Percentiles rank a stretch among this genome's conserved stretches.
phyloP scores from a whole-genome alignment of 2,888 invertebrate genomes.

The Nephrotoma appendiculata region DNA sequence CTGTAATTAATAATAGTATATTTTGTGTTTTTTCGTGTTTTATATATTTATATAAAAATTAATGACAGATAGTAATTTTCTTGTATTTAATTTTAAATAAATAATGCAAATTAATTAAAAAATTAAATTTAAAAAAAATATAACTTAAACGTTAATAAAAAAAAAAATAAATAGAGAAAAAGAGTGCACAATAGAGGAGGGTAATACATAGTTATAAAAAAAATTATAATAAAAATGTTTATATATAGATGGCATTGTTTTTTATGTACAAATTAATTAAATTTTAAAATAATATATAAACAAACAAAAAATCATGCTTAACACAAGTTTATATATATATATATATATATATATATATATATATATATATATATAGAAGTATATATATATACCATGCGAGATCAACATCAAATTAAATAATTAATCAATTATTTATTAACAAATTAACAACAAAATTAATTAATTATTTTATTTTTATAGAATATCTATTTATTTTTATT shows the following conservation, averaged over 20 bases:
- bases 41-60: neutral
- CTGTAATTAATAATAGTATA: neutral
- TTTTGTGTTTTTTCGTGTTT: neutral
- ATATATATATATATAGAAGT: neutral
- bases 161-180: neutral
- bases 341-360: neutral
- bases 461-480: neutral
- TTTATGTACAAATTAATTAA: slow-evolving; percentile 1
- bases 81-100: neutral
- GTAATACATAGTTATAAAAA: neutral
- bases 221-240: neutral
- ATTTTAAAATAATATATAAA: neutral
- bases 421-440: neutral
- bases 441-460: neutral
- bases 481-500: neutral
- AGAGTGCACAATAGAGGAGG: neutral
- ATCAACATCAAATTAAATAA: neutral
- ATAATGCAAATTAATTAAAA: slow-evolving; percentile 1
- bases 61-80: neutral
- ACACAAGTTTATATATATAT: neutral
- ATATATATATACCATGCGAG: neutral
- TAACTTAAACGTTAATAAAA: neutral
- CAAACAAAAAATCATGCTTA: neutral
- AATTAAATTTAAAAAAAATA: neutral
- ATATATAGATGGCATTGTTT: neutral